A percentile compares a stretch with the other conserved stretches of the same genome.
phyloP scores from a whole-genome alignment of 2,797 vertebrate genomes.

The Darevskia nairensis region DNA sequence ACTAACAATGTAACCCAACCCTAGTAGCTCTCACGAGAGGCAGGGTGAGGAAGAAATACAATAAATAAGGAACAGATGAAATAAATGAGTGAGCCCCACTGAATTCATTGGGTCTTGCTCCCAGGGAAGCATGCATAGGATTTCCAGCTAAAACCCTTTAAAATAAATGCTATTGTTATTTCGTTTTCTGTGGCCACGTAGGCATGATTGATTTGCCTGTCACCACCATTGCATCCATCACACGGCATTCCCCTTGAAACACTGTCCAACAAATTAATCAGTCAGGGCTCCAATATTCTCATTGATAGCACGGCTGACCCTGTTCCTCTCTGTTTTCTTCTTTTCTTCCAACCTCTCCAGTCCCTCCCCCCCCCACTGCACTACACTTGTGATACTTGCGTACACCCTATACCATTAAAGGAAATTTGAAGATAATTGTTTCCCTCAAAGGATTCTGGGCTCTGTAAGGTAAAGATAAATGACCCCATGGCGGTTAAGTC shows the following conservation, averaged over 20 bases:
- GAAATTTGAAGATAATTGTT: no score
- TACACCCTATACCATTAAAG: no score
- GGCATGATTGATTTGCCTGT: slow-evolving; percentile 34
- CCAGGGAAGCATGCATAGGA: neutral
- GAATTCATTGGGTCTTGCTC: neutral
- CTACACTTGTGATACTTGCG: neutral
- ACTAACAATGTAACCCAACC: neutral
- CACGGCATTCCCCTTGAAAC: slow-evolving; percentile 25
- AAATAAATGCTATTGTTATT: slow-evolving; percentile 3
- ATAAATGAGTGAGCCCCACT: neutral
- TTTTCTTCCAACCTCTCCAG: neutral
- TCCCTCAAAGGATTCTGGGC: no score
- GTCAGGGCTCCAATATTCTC: slow-evolving; percentile 21
- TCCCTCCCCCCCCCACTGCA: neutral
- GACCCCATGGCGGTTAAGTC: no score
- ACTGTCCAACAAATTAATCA: slow-evolving; percentile 41
- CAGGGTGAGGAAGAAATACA: no score
- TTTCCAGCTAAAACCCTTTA: neutral
- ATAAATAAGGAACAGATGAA: no score
- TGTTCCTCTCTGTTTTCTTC: neutral
- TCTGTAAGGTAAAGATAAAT: neutral
- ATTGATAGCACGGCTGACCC: slow-evolving; percentile 17
- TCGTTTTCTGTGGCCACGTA: slow-evolving; percentile 1
- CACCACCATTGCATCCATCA: slow-evolving; percentile 21
- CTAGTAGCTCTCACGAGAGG: no score